Evolutionary conservation across 1,140 invertebrate species (phyloP), one percentile per base, ranked within the genome.

Genomic region (Asobara japonica): DNA sequence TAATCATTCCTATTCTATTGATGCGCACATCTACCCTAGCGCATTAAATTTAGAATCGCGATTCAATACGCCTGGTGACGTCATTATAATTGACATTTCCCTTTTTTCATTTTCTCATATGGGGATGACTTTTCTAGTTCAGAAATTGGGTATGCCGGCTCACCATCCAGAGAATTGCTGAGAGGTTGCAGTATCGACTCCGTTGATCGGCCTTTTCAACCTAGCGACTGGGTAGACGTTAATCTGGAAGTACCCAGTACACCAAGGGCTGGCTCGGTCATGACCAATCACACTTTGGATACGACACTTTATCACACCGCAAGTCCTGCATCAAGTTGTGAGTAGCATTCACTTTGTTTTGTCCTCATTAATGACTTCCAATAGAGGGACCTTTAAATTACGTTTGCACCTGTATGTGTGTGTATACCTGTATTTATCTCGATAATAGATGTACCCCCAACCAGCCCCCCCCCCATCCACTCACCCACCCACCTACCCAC

Each of bases 211-310:
- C 86, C 85, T 33, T 87, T 87, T 76, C 86, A 87, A 76, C 86
- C 88, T 27, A 88, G 87, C 69, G 89, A 90, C 75, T 90, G 89
- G 89, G 89, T 89, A 18, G 89, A 89, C 77, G 88, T 86, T 69
- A 85, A 88, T 75, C 82, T 90, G 48, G 88, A 89, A 80, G 89
- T 89, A 33, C 86, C 89, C 20, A 82, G 83, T 73, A 84, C 88
- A 70, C 83, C 83, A 61, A 84, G 84, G 71, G 67, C 82, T 1
- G 82, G 82, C 75, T 79, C 84, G 22, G 75, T 72, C 31, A 77
- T 85, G 33, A 87, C 86, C 65, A 86, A 88, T 78, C 85, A 85
- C 69, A 83, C 84, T 65, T 78, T 83, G 33, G 78, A 81, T 74
- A 79, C 72, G 72, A 78, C 72, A 51, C 62, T 72, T 25, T 78